These are phyloP conservation scores for Alosa alosa DNA, from an alignment of 2,113 vertebrate genomes.

Conservation along the genomic window DNA sequence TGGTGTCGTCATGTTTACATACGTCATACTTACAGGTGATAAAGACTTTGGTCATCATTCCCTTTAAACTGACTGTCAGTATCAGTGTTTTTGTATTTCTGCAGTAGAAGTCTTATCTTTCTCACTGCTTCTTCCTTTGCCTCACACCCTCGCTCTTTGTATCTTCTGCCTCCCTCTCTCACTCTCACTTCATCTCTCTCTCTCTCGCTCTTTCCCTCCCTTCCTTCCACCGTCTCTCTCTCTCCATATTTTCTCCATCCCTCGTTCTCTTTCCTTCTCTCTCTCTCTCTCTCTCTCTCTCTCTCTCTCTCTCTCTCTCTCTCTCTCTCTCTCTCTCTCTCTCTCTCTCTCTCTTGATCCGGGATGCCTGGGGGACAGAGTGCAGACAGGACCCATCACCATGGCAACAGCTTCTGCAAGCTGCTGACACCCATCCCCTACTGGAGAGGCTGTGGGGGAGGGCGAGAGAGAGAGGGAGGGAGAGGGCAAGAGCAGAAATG, in stretches of 20 bases:
- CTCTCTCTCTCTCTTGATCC: slow-evolving; percentile 65
- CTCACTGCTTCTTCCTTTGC: not conserved
- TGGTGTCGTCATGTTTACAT: too few species aligned
- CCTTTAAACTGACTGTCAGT: not conserved
- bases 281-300: slow-evolving; percentile 30
- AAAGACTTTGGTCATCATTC: not conserved
- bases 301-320: slow-evolving; percentile 39
- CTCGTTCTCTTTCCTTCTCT: slow-evolving; percentile 34
- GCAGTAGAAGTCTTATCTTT: not conserved
- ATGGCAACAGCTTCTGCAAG: slow-evolving; percentile 79
- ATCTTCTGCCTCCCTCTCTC: not conserved
- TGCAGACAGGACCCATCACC: slow-evolving; percentile 78
- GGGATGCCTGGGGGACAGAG: slow-evolving; percentile 79
- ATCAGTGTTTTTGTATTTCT: not conserved
- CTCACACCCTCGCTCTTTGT: slow-evolving; percentile 12
- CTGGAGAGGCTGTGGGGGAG: slow-evolving; percentile 50
- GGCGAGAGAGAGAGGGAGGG: slow-evolving; percentile 25
- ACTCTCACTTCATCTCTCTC: slow-evolving; percentile 25
- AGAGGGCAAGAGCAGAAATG: slow-evolving; percentile 54
- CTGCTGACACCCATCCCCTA: slow-evolving; percentile 72
- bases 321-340: slow-evolving; percentile 37
- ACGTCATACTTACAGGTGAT: not conserved
- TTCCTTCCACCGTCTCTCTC: slow-evolving; percentile 5
- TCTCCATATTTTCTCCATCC: slow-evolving; percentile 23
- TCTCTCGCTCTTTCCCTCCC: not conserved